Evolutionary conservation across 2,113 vertebrate genomes (phyloP).

Genomic region (Percopsis transmontana): DNA sequence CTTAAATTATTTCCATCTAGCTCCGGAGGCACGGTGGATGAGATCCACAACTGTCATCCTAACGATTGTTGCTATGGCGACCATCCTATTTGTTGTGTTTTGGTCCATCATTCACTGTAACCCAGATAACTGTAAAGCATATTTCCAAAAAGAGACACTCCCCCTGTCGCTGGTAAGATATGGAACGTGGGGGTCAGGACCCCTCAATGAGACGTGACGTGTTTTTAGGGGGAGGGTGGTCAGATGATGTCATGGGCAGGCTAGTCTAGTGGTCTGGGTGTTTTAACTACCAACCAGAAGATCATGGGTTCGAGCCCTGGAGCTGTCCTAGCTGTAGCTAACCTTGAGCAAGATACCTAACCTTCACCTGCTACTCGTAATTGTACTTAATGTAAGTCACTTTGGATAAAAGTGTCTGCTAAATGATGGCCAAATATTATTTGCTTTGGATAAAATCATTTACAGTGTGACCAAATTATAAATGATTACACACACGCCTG

Average conservation of each 20-base stretch:
- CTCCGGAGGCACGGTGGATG: conserved; percentile 35
- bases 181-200: accelerated
- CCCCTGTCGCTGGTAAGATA: conserved; percentile 58
- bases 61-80: conserved; percentile 15
- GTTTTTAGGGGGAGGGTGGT: background rate
- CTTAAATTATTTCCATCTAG: conserved; percentile 27
- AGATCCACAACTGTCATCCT: conserved; percentile 16
- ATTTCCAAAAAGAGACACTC: conserved; percentile 38
- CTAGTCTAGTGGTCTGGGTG: too few relatives aligned
- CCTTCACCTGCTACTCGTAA: background rate
- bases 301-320: too few relatives aligned
- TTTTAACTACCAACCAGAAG: too few relatives aligned
- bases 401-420: too few relatives aligned
- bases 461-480: background rate
- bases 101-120: conserved; percentile 44
- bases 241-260: too few relatives aligned
- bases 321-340: background rate
- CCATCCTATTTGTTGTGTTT: conserved; percentile 40
- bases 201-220: background rate
- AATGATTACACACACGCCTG: too few relatives aligned
- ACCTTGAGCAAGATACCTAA: background rate
- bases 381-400: background rate
- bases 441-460: background rate
- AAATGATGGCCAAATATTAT: background rate
- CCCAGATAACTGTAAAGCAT: background rate